Percentiles rank a stretch among this genome's conserved stretches.
Evolutionary conservation across 2,113 vertebrate species (phyloP).

Genomic region (Paedocypris sp.): DNA sequence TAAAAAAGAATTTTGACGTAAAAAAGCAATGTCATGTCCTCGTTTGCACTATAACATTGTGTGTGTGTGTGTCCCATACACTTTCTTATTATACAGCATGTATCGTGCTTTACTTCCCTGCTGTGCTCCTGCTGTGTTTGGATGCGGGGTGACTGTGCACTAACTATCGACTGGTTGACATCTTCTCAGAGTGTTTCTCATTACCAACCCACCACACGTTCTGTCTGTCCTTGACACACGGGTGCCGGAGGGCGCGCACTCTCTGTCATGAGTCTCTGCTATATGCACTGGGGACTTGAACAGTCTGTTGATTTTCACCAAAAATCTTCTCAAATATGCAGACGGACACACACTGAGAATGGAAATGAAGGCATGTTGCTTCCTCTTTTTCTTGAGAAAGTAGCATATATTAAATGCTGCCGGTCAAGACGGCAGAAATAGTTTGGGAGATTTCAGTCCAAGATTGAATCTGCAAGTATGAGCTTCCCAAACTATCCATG

Average conservation of each 20-base stretch:
- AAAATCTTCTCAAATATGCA: slow-evolving; percentile 14
- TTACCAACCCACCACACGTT: slow-evolving; percentile 39
- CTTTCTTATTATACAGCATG: no score
- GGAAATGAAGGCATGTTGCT: background rate
- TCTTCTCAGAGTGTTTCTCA: slow-evolving; percentile 10
- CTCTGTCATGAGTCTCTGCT: background rate
- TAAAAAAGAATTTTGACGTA: no score
- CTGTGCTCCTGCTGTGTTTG: slow-evolving; percentile 1
- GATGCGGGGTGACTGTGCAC: background rate
- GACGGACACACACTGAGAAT: background rate
- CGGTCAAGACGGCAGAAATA: background rate
- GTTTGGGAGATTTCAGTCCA: background rate
- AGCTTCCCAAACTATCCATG: background rate
- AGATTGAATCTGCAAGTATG: background rate
- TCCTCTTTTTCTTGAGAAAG: background rate
- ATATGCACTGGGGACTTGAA: slow-evolving; percentile 22
- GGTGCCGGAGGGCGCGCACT: background rate
- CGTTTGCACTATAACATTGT: no score
- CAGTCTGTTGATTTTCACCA: slow-evolving; percentile 19
- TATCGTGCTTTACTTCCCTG: no score
- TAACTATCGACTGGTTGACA: slow-evolving; percentile 2
- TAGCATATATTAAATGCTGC: background rate
- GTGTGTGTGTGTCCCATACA: no score
- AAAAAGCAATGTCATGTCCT: no score
- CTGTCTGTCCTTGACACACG: slow-evolving; percentile 22